Conservation (phyloP, 1,140 invertebrate species). For the Plectrocnemia conspersa region DNA sequence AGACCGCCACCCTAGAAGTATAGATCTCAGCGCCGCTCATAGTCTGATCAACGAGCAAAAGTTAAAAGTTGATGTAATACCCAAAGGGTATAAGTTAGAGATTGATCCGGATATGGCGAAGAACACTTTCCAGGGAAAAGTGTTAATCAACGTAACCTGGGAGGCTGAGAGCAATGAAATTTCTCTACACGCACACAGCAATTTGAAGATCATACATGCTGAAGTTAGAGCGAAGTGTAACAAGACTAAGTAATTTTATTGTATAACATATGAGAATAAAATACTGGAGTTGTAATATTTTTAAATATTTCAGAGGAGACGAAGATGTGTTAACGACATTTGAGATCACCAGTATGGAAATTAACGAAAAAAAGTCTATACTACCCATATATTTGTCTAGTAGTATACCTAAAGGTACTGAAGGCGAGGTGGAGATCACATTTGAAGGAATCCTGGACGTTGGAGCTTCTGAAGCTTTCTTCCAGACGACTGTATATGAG, state of each 20-base stretch:
- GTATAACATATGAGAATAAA: neutral
- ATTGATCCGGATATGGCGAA: constrained; percentile 57
- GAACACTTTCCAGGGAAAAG: constrained; percentile 55
- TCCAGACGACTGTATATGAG: constrained; percentile 48
- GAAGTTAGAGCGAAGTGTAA: constrained; percentile 38
- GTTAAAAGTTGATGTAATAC: constrained; percentile 54
- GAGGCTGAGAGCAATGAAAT: constrained; percentile 54
- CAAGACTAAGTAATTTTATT: constrained; percentile 18
- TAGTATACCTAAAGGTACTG: constrained; percentile 47
- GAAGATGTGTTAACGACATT: constrained; percentile 1
- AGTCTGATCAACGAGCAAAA: constrained; percentile 54
- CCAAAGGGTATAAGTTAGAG: constrained; percentile 57
- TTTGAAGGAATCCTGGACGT: constrained; percentile 58
- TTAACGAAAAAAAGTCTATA: constrained; percentile 53
- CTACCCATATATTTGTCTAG: constrained; percentile 54
- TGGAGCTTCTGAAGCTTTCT: constrained; percentile 56
- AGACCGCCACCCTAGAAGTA: constrained; percentile 46
- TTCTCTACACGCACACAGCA: constrained; percentile 57
- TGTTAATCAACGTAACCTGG: constrained; percentile 60
- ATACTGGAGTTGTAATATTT: constrained; percentile 5
- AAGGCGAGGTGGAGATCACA: constrained; percentile 53
- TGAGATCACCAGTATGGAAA: constrained; percentile 34
- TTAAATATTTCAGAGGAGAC: neutral
- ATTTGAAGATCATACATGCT: constrained; percentile 51
- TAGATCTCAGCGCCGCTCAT: constrained; percentile 57